These are phyloP conservation scores for Bombyx huttoni DNA, from an alignment of 2,888 invertebrate species.

Conservation along the genomic window DNA sequence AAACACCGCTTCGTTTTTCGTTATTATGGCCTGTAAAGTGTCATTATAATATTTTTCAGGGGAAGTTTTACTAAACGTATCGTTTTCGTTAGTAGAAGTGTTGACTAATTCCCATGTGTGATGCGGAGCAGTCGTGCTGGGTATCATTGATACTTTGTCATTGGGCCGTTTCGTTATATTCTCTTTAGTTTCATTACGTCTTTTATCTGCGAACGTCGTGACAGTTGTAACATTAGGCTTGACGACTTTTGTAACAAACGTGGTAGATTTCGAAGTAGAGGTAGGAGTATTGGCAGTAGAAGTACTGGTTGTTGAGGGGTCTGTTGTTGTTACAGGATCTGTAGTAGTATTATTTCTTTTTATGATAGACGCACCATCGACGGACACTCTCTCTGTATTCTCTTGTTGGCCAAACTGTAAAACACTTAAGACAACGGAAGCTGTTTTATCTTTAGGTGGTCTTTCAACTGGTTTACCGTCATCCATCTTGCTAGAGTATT, in stretches of 20 bases:
- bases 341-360: slow-evolving; percentile 39
- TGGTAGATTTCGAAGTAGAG: slow-evolving; percentile 5
- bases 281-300: slow-evolving; percentile 15
- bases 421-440: slow-evolving; percentile 54
- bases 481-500: slow-evolving; percentile 28
- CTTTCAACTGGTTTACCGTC: slow-evolving; percentile 55
- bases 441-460: slow-evolving; percentile 63
- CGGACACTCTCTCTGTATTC: slow-evolving; percentile 49
- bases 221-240: slow-evolving; percentile 12
- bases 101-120: slow-evolving; percentile 75
- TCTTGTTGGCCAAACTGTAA: slow-evolving; percentile 40
- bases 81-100: slow-evolving; percentile 56
- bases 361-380: slow-evolving; percentile 60
- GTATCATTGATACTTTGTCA: slow-evolving; percentile 61
- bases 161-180: slow-evolving; percentile 53
- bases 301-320: slow-evolving; percentile 9
- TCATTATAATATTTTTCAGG: slow-evolving; percentile 74
- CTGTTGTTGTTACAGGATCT: slow-evolving; percentile 7
- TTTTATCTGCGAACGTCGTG: slow-evolving; percentile 12
- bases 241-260: slow-evolving; percentile 7
- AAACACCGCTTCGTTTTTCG: slow-evolving; percentile 64
- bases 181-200: slow-evolving; percentile 30
- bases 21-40: slow-evolving; percentile 75
- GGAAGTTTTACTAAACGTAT: slow-evolving; percentile 39
- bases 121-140: slow-evolving; percentile 46